These are phyloP conservation scores for Mustela lutreola DNA, from an alignment of 2,113 vertebrate species.

Conservation along the genomic window DNA sequence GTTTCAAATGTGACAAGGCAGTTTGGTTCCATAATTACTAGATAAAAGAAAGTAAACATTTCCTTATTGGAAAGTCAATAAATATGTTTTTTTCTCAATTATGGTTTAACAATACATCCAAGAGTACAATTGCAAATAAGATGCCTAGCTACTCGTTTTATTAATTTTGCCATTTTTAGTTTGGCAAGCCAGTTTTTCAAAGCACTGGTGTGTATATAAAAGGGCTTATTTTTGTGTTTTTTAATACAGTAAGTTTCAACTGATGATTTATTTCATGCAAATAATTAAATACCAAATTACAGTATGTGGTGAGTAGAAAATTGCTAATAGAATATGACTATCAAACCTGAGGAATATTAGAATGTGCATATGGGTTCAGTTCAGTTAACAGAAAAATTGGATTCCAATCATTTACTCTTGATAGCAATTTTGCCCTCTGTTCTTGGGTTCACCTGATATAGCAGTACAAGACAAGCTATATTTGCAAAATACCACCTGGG, in stretches of 20 bases:
- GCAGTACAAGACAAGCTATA: conserved; percentile 54
- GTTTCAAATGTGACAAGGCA: conserved; percentile 14
- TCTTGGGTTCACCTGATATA: conserved; percentile 60
- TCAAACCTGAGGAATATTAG: conserved; percentile 62
- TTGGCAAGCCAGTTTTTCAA: conserved; percentile 71
- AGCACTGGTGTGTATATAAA: conserved; percentile 56
- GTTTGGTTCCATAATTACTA: conserved; percentile 59
- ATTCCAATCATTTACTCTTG: conserved; percentile 76
- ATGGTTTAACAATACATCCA: conserved; percentile 39
- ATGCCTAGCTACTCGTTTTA: conserved; percentile 66
- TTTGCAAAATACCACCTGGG: conserved; percentile 65
- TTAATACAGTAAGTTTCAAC: conserved; percentile 65
- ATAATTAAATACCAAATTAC: conserved; percentile 76
- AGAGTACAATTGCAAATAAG: conserved; percentile 17
- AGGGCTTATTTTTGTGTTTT: conserved; percentile 56
- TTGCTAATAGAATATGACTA: conserved; percentile 64
- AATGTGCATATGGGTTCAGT: conserved; percentile 62
- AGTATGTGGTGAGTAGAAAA: conserved; percentile 66
- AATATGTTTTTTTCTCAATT: conserved; percentile 59
- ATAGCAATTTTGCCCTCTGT: conserved; percentile 73
- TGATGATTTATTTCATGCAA: conserved; percentile 72
- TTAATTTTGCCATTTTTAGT: conserved; percentile 69
- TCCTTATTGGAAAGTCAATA: conserved; percentile 57
- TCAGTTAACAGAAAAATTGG: conserved; percentile 83
- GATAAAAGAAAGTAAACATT: conserved; percentile 67